Evolutionary conservation across 30 jellyfish, hydroid and myxozoan species (phyloP).

Genomic region (Calvadosia cruxmelitensis): DNA sequence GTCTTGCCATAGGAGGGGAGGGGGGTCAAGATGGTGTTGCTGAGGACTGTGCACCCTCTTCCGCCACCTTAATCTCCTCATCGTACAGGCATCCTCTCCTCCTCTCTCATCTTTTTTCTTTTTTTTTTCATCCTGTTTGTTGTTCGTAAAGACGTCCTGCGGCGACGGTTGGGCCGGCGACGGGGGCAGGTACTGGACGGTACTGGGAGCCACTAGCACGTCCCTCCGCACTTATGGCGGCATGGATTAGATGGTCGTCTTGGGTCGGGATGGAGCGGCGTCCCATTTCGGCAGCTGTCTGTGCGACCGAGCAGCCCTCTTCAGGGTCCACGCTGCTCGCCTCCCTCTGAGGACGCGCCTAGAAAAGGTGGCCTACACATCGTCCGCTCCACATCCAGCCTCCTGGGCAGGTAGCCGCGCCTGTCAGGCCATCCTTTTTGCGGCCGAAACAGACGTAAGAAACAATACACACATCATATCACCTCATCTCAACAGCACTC

Average conservation of each 20-base stretch:
- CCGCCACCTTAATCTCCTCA: no score
- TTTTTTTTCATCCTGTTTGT: no score
- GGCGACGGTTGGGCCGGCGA: slow-evolving; percentile 3
- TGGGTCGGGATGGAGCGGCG: slow-evolving; percentile 7
- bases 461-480: no score
- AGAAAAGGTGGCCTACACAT: slow-evolving; percentile 1
- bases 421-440: not conserved
- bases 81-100: no score
- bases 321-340: slow-evolving; percentile 9
- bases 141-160: slow-evolving; percentile 6
- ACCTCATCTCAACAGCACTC: no score
- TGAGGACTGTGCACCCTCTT: no score
- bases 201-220: slow-evolving; percentile 8
- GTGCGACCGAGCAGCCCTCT: slow-evolving; percentile 13
- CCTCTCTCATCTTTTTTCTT: no score
- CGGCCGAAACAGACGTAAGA: no score
- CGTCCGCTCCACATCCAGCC: not conserved
- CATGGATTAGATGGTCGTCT: not conserved
- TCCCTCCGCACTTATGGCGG: not conserved
- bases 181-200: slow-evolving; percentile 9
- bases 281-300: slow-evolving; percentile 6
- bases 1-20: no score
- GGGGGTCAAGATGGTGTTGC: no score
- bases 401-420: not conserved
- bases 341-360: slow-evolving; percentile 7